Evolutionary conservation across 2,888 invertebrate species (phyloP).

Genomic region (Erynnis tages): DNA sequence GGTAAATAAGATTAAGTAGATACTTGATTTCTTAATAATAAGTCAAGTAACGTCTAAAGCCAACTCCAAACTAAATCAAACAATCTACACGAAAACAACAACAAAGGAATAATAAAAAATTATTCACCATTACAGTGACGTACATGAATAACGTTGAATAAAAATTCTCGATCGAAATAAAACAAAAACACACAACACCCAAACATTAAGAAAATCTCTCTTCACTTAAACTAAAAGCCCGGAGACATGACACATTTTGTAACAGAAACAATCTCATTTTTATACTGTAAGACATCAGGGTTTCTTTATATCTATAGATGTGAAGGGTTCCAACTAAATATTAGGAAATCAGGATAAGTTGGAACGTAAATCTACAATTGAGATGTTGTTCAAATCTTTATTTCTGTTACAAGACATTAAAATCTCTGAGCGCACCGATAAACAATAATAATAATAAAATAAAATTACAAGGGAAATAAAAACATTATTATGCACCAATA

Average conservation of each 20-base stretch:
- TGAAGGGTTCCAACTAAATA: too few species aligned
- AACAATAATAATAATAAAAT: slow-evolving; percentile 31
- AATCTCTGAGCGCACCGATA: slow-evolving; percentile 24
- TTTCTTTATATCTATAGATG: too few species aligned
- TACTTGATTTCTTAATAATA: neutral
- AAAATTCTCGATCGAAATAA: slow-evolving; percentile 33
- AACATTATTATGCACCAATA: slow-evolving; percentile 65
- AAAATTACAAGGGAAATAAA: slow-evolving; percentile 36
- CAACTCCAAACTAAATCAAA: slow-evolving; percentile 9
- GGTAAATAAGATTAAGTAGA: too few species aligned
- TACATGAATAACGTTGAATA: slow-evolving; percentile 37
- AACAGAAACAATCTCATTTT: neutral
- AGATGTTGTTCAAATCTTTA: neutral
- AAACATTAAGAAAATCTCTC: slow-evolving; percentile 29
- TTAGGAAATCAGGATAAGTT: neutral
- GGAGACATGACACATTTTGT: slow-evolving; percentile 12
- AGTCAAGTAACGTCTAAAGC: neutral
- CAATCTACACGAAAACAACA: slow-evolving; percentile 13
- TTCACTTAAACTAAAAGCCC: slow-evolving; percentile 14
- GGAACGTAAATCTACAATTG: too few species aligned
- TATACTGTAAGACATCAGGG: too few species aligned
- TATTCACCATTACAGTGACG: slow-evolving; percentile 9
- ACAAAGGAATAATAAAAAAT: slow-evolving; percentile 28
- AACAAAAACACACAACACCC: slow-evolving; percentile 41
- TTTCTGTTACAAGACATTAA: slow-evolving; percentile 22